phyloP scores from a whole-genome alignment of 2,797 vertebrate species.

The Neosalanx taihuensis region DNA sequence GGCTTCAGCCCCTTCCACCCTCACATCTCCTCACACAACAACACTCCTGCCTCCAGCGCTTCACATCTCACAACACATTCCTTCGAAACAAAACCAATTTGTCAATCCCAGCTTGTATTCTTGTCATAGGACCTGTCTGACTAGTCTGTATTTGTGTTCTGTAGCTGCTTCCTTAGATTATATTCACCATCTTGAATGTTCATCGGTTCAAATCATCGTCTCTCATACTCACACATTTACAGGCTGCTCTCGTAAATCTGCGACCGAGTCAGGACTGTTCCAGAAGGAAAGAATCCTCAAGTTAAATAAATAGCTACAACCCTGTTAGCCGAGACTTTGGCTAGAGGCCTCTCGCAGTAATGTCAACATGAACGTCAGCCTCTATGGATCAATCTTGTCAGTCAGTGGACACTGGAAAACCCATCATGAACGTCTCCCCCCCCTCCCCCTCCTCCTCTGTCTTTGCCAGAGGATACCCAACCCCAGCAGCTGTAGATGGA shows the following conservation, averaged over 20 bases:
- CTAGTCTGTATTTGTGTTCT: too few species aligned
- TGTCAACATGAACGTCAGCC: not conserved
- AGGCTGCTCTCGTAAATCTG: too few species aligned
- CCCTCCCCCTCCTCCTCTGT: not conserved
- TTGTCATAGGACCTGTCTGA: too few species aligned
- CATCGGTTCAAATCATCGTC: not conserved
- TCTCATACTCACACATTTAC: not conserved
- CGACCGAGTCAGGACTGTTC: not conserved
- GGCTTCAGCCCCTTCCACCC: not conserved
- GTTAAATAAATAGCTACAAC: not conserved
- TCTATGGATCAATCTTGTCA: not conserved
- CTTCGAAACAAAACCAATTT: too few species aligned
- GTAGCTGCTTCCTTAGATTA: not conserved
- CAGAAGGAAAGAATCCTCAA: not conserved
- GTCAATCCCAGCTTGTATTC: too few species aligned
- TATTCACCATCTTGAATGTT: not conserved
- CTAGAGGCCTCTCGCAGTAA: not conserved
- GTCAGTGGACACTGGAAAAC: not conserved
- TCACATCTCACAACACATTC: too few species aligned
- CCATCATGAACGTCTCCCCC: not conserved
- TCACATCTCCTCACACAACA: too few species aligned
- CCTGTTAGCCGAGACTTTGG: not conserved
- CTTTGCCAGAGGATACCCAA: not conserved
- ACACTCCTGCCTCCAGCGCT: not conserved
- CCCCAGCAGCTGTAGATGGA: not conserved